phyloP scores from a whole-genome alignment of 1,140 invertebrate genomes.

The Dufourea novaeangliae region DNA sequence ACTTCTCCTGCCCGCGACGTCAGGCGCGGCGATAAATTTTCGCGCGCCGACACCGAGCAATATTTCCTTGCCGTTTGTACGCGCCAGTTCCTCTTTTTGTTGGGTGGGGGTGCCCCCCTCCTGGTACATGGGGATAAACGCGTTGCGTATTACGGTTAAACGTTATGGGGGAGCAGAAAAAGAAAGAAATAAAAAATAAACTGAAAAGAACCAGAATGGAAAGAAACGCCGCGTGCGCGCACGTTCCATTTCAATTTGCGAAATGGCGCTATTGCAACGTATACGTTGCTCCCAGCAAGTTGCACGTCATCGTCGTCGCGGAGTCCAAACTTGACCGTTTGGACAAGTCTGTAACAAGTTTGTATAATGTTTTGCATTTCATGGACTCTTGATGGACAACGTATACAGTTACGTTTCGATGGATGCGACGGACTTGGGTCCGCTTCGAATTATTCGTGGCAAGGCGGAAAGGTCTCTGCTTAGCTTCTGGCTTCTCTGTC shows the following conservation, averaged over 20 bases:
- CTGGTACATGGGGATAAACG: constrained; percentile 67
- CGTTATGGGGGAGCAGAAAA: constrained; percentile 35
- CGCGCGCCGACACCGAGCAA: constrained; percentile 68
- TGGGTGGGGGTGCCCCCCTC: constrained; percentile 29
- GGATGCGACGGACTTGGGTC: too few relatives aligned
- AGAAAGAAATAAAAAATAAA: background rate
- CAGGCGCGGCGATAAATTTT: constrained; percentile 66
- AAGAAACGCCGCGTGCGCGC: constrained; percentile 22
- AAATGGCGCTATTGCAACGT: constrained; percentile 50
- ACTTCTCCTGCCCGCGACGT: constrained; percentile 39
- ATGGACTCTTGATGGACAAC: too few relatives aligned
- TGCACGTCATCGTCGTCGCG: constrained; percentile 10
- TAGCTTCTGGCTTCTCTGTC: too few relatives aligned
- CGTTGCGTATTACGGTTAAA: constrained; percentile 69
- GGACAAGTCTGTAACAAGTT: too few relatives aligned
- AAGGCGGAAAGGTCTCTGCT: too few relatives aligned
- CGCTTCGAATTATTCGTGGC: too few relatives aligned
- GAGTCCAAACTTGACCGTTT: too few relatives aligned
- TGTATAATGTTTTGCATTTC: too few relatives aligned
- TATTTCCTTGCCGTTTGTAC: constrained; percentile 71
- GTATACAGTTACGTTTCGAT: too few relatives aligned
- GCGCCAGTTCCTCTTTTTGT: constrained; percentile 68
- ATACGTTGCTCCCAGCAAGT: constrained; percentile 7
- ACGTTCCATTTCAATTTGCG: constrained; percentile 68
- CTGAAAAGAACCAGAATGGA: background rate